Evolutionary conservation across 2,888 invertebrate species (phyloP).

Genomic region (Crossocerus cetratus): DNA sequence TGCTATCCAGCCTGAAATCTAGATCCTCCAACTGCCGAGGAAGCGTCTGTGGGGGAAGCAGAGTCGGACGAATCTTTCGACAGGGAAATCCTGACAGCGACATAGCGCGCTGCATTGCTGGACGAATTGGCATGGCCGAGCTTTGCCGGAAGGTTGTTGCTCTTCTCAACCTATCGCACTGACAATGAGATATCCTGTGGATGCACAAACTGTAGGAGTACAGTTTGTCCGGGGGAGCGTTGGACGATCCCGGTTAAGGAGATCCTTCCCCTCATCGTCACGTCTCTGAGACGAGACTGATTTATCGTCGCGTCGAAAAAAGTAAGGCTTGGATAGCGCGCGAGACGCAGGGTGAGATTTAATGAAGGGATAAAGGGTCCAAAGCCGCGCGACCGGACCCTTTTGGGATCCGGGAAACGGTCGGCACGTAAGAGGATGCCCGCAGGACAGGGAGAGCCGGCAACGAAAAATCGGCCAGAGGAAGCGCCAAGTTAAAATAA

Average conservation of each 20-base stretch:
- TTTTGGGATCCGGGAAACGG: constrained; percentile 30
- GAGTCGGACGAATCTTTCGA: too few species aligned
- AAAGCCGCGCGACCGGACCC: constrained; percentile 8
- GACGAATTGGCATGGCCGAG: too few species aligned
- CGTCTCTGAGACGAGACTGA: constrained; percentile 2
- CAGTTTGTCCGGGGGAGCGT: neutral
- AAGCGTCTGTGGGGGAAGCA: too few species aligned
- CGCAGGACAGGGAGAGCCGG: constrained; percentile 6
- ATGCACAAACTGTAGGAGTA: neutral
- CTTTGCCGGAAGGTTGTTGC: too few species aligned
- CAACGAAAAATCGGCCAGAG: constrained; percentile 45
- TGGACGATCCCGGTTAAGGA: neutral
- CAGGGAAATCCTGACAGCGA: too few species aligned
- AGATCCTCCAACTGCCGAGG: too few species aligned
- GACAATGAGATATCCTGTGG: too few species aligned
- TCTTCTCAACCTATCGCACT: too few species aligned
- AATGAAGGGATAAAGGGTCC: constrained; percentile 39
- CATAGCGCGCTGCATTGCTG: too few species aligned
- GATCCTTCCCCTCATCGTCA: neutral
- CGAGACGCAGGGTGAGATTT: constrained; percentile 31
- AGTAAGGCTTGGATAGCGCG: constrained; percentile 15
- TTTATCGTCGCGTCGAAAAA: constrained; percentile 20
- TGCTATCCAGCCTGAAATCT: too few species aligned
- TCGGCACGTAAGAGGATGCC: neutral
- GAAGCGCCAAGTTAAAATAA: constrained; percentile 55